These are phyloP conservation scores for Boloria selene DNA, from an alignment of 2,888 invertebrate species.

Conservation along the genomic window DNA sequence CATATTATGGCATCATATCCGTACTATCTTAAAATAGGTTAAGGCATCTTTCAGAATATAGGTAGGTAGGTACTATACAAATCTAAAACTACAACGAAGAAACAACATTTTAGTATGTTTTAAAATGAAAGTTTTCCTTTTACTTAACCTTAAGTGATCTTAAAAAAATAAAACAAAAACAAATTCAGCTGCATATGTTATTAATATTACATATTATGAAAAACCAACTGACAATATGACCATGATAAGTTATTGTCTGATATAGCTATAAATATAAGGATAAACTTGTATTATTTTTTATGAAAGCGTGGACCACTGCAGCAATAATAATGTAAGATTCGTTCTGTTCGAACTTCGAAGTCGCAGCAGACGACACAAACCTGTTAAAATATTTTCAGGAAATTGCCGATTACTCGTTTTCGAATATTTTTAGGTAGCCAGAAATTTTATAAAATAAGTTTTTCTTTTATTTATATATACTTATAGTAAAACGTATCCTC, in stretches of 20 bases:
- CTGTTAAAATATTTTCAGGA: conserved; percentile 56
- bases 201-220: not conserved
- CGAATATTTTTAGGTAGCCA: conserved; percentile 15
- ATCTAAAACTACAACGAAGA: too few relatives aligned
- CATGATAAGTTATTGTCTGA: conserved; percentile 26
- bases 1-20: too few relatives aligned
- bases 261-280: conserved; percentile 21
- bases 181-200: not conserved
- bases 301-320: conserved; percentile 12
- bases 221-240: conserved; percentile 32
- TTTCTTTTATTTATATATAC: not conserved
- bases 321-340: conserved; percentile 29
- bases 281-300: conserved; percentile 15
- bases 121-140: too few relatives aligned
- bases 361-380: conserved; percentile 44
- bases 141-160: too few relatives aligned
- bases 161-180: too few relatives aligned
- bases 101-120: too few relatives aligned
- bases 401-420: conserved; percentile 44
- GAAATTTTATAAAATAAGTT: not conserved
- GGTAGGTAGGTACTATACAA: too few relatives aligned
- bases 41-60: too few relatives aligned
- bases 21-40: too few relatives aligned
- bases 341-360: conserved; percentile 37
- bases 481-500: too few relatives aligned